Conservation (phyloP, 2,888 invertebrate species). For the Epistrophe eligans region DNA sequence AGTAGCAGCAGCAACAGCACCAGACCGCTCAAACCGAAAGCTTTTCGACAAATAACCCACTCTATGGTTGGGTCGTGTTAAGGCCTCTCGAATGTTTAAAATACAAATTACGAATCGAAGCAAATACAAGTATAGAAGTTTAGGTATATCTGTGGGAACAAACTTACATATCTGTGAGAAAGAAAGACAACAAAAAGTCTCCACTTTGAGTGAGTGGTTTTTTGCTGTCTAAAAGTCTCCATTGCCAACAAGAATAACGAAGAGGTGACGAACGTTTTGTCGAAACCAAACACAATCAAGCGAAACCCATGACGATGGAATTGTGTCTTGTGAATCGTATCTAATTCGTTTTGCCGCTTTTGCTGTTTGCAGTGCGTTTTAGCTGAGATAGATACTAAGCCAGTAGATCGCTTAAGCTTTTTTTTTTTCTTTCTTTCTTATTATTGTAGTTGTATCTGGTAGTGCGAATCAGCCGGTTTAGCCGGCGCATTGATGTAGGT, state of each 20-base stretch:
- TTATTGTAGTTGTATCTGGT: constrained; percentile 8
- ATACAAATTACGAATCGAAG: constrained; percentile 42
- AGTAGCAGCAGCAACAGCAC: constrained; percentile 74
- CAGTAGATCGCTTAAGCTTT: constrained; percentile 35
- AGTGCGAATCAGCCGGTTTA: constrained; percentile 59
- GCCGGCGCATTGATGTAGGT: constrained; percentile 55
- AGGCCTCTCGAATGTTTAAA: constrained; percentile 59
- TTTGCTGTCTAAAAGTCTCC: constrained; percentile 15
- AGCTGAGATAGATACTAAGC: constrained; percentile 31
- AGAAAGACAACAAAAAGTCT: constrained; percentile 48
- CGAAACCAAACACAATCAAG: constrained; percentile 64
- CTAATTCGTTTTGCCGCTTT: constrained; percentile 59
- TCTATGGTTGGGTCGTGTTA: constrained; percentile 69
- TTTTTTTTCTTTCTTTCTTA: background rate
- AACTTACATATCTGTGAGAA: constrained; percentile 38
- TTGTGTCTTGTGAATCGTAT: constrained; percentile 46
- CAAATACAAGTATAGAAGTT: constrained; percentile 9
- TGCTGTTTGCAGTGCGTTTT: constrained; percentile 47
- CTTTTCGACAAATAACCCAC: constrained; percentile 82
- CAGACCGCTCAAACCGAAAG: constrained; percentile 82
- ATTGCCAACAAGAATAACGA: background rate
- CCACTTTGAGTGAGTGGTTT: constrained; percentile 54
- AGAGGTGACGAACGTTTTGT: background rate
- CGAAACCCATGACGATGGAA: constrained; percentile 12
- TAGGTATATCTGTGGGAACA: constrained; percentile 1